Evolutionary conservation across 2,113 vertebrate species (phyloP), one percentile per base, ranked within the genome.

Genomic region (Crotalus tigris): DNA sequence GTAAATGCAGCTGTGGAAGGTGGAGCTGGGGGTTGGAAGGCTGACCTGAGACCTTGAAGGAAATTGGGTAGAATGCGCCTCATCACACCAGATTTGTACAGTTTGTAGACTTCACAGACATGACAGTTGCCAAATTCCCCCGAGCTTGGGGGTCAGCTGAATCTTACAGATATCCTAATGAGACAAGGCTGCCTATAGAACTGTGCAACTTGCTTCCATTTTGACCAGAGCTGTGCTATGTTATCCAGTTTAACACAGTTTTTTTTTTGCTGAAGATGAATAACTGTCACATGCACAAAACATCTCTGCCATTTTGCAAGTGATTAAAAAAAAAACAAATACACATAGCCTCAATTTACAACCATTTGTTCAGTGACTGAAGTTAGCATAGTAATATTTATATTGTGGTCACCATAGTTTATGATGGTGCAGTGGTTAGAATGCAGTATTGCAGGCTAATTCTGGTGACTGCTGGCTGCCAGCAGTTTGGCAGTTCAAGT

Each of bases 1-100:
- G 51, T 33, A 88, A 93, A 88, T 51, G 85, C 90, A 91, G 90
- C 90, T 57, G 85, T 3, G 44, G 92, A 57, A 87, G 58, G 59
- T 15, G 85, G 85, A 29, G 44, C 11, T 4, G 29, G 5, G 17
- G 51, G 85, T 19, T 51, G 53, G 85, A 24, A n/a, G 59, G 85
- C 33, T 93, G 85, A 93, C 85, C 85, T 13, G 53, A 23, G 54
- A 87, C 58, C 85, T 33, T 11, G n/a, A 64, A 85, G 90, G 87
- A 58, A 91, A 58, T 11, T 55, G 23, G 55, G 61, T 6, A 57
- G 59, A 53, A 89, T 58, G 75, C 17, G n/a, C 44, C 90, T 39
- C 9, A 2, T 89, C 64, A 44, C 86, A 26, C 64, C 33, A 2
- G 13, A 54, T 89, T 46, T 91, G 9, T 39, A 5, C 13, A 21